Conservation (phyloP, 2,113 vertebrate genomes). For the Tupaia chinensis region DNA sequence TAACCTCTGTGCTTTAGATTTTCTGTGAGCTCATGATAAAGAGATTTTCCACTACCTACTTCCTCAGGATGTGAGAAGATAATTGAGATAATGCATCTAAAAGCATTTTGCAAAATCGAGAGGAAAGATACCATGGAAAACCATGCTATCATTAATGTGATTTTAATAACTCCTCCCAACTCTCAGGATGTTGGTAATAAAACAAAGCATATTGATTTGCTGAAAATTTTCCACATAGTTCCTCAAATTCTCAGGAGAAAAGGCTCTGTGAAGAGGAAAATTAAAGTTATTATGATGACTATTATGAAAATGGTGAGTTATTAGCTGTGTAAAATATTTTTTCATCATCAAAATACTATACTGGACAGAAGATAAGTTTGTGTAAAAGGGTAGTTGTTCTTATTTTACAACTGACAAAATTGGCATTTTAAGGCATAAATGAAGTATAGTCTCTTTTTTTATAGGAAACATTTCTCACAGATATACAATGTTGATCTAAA, state of each 20-base stretch:
- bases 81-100: not conserved
- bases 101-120: not conserved
- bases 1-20: not conserved
- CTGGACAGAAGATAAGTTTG: not conserved
- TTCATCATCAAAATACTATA: not conserved
- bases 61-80: constrained; percentile 46
- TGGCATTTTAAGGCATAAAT: not conserved
- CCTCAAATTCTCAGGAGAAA: constrained; percentile 16
- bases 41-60: not conserved
- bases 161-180: not conserved
- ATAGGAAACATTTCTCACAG: constrained; percentile 10
- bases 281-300: not conserved
- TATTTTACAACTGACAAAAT: not conserved
- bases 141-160: not conserved
- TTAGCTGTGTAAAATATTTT: not conserved
- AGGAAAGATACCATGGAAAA: not conserved
- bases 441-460: not conserved
- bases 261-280: not conserved
- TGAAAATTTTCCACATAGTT: constrained; percentile 9
- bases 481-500: not conserved
- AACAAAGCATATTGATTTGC: not conserved
- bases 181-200: not conserved
- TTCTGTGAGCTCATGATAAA: constrained; percentile 26
- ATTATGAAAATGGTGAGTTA: not conserved
- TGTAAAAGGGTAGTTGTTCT: not conserved